A percentile compares a stretch with the other conserved stretches of the same genome.
Conservation (phyloP, 1,140 invertebrate species). For the Drosophila orosa region DNA sequence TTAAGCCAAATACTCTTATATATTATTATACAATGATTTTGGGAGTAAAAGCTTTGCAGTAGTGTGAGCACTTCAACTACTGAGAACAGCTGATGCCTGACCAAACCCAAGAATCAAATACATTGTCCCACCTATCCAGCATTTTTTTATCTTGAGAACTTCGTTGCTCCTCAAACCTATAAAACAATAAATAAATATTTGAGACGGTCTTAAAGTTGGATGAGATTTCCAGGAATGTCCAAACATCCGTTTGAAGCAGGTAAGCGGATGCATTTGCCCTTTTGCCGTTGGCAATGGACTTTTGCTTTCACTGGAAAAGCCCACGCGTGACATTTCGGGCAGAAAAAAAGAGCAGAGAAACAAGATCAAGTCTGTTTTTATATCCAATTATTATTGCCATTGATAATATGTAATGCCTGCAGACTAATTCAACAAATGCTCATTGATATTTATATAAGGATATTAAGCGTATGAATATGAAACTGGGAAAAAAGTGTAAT, state of each 20-base stretch:
- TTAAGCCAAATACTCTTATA: conserved; percentile 15
- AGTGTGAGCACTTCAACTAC: not conserved
- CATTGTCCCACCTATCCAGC: not conserved
- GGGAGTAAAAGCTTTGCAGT: conserved; percentile 27
- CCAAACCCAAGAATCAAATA: conserved; percentile 28
- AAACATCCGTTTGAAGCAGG: not conserved
- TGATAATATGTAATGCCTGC: not conserved
- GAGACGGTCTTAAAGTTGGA: not conserved
- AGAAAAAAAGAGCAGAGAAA: not conserved
- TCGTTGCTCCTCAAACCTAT: not conserved
- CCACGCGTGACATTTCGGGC: not conserved
- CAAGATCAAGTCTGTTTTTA: not conserved
- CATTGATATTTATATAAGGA: not conserved
- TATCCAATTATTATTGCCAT: conserved; percentile 12
- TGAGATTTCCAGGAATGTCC: conserved; percentile 14
- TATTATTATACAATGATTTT: conserved; percentile 40
- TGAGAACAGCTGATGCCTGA: conserved; percentile 40
- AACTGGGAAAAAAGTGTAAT: not conserved
- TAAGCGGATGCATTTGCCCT: conserved; percentile 18
- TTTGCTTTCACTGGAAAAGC: conserved; percentile 3
- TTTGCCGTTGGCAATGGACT: conserved; percentile 5
- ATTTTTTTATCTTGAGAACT: not conserved
- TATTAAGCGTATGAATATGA: too few relatives aligned
- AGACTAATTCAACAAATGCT: not conserved
- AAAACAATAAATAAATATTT: conserved; percentile 25